phyloP scores from a whole-genome alignment of 2,888 invertebrate genomes.

The Ommatoiulus sabulosus region DNA sequence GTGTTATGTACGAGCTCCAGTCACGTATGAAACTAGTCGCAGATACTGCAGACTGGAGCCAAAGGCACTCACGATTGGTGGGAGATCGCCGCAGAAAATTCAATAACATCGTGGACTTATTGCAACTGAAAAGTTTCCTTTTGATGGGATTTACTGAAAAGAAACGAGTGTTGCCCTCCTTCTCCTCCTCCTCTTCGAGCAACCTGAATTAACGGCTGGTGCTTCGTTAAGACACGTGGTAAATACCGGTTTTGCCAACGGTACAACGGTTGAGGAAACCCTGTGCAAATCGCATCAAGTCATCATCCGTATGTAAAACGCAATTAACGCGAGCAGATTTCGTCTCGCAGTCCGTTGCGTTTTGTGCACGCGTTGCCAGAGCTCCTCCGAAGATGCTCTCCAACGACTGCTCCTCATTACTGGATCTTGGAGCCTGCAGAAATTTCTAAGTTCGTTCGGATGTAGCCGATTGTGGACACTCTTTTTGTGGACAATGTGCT shows the following conservation, averaged over 20 bases:
- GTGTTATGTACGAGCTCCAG: background rate
- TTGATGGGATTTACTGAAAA: constrained; percentile 21
- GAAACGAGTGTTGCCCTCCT: background rate
- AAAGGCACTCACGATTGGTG: background rate
- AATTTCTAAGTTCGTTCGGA: background rate
- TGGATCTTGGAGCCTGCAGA: background rate
- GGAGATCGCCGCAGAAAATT: background rate
- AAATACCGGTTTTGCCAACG: constrained; percentile 7
- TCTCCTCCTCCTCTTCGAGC: background rate
- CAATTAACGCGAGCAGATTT: background rate
- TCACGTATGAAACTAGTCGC: background rate
- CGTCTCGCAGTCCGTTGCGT: background rate
- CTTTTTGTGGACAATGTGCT: background rate
- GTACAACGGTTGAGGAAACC: background rate
- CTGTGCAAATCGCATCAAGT: constrained; percentile 28
- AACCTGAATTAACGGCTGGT: background rate
- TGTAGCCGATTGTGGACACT: background rate
- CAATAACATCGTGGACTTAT: background rate
- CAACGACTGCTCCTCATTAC: background rate
- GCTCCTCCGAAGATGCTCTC: background rate
- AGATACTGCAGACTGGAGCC: background rate
- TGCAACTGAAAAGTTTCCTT: background rate
- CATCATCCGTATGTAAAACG: background rate
- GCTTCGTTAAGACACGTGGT: background rate
- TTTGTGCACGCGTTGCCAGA: background rate